Conservation (phyloP, 2,797 vertebrate species). For the Eurystomus glaucurus region DNA sequence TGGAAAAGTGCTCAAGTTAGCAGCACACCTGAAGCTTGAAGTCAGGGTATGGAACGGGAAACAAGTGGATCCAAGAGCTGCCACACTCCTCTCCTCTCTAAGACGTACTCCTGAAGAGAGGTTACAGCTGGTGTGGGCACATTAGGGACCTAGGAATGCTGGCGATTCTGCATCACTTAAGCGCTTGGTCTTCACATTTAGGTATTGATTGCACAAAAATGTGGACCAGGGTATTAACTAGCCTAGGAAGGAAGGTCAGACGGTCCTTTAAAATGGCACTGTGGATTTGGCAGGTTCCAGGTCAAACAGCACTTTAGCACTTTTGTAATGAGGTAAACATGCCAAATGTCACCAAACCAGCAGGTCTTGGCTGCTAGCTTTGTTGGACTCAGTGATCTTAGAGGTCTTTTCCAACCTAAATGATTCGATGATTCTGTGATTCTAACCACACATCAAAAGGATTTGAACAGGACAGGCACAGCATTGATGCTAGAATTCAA, state of each 20-base stretch:
- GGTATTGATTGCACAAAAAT: not conserved
- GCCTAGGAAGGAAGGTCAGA: not conserved
- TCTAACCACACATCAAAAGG: not conserved
- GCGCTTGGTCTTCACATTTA: not conserved
- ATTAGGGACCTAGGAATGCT: fast-evolving
- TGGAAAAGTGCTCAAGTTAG: not conserved
- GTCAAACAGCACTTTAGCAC: not conserved
- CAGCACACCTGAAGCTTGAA: not conserved
- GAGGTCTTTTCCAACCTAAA: not conserved
- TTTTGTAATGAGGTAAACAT: not conserved
- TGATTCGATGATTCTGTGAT: not conserved
- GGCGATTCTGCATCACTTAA: not conserved
- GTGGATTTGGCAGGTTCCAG: not conserved
- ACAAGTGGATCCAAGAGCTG: fast-evolving
- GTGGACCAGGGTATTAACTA: not conserved
- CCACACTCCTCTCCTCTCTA: not conserved
- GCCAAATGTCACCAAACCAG: not conserved
- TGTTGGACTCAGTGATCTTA: not conserved
- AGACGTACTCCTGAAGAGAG: not conserved
- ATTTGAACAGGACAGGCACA: not conserved
- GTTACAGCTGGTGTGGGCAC: not conserved
- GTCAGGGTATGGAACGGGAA: fast-evolving
- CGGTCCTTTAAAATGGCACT: not conserved
- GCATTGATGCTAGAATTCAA: not conserved
- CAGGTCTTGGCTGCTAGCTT: not conserved